These are phyloP conservation scores for Melanotus villosus DNA, from an alignment of 2,888 invertebrate genomes.

Conservation along the genomic window DNA sequence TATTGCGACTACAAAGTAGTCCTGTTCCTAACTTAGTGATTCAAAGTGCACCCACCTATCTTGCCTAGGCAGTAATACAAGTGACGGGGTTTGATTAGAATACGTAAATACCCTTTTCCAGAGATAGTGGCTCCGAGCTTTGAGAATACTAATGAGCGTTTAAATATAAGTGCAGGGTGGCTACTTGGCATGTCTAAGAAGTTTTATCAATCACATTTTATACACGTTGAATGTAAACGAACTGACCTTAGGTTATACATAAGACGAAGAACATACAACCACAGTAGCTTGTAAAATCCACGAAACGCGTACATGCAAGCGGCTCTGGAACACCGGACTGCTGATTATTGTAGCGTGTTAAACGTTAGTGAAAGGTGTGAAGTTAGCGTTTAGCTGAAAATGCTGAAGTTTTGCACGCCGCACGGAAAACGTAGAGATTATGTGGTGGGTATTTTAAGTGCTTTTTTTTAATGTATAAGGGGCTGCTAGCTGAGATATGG, in stretches of 20 bases:
- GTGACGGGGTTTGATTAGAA: slow-evolving; percentile 46
- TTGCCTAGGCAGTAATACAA: slow-evolving; percentile 29
- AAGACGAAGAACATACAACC: slow-evolving; percentile 5
- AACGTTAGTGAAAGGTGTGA: slow-evolving; percentile 37
- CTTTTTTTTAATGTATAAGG: slow-evolving; percentile 8
- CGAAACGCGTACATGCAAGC: neutral
- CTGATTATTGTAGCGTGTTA: slow-evolving; percentile 33
- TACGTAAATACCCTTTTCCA: slow-evolving; percentile 48
- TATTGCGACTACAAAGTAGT: neutral
- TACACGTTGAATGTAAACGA: slow-evolving; percentile 26
- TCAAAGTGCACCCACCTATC: slow-evolving; percentile 36
- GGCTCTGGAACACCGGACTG: slow-evolving; percentile 1
- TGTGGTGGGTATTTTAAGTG: slow-evolving; percentile 48
- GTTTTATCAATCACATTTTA: slow-evolving; percentile 32
- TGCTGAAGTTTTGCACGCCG: slow-evolving; percentile 69
- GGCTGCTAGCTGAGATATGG: neutral
- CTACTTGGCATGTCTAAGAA: slow-evolving; percentile 36
- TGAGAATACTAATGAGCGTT: slow-evolving; percentile 49
- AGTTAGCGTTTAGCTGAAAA: slow-evolving; percentile 52
- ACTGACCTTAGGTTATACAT: neutral
- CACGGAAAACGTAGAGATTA: slow-evolving; percentile 58
- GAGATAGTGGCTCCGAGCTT: slow-evolving; percentile 41
- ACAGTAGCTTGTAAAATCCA: neutral
- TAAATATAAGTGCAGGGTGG: slow-evolving; percentile 38
- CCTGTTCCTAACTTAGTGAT: slow-evolving; percentile 4